These are phyloP conservation scores for Venturia canescens DNA, from an alignment of 1,140 invertebrate species.

Conservation along the genomic window DNA sequence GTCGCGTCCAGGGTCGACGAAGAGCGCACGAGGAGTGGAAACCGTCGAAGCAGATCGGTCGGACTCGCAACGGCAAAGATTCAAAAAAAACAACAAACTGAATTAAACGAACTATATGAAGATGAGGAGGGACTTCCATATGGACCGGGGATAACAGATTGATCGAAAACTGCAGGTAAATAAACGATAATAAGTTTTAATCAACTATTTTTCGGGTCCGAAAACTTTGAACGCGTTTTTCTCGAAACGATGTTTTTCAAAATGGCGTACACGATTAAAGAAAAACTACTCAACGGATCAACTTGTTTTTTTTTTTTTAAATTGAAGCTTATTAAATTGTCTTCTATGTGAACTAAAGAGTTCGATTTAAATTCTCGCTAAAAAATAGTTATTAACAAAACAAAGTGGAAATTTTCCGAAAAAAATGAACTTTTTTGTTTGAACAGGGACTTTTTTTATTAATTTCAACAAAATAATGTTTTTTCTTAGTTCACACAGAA, in stretches of 20 bases:
- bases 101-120: conserved; percentile 38
- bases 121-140: conserved; percentile 37
- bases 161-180: conserved; percentile 30
- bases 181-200: conserved; percentile 28
- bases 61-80: conserved; percentile 28
- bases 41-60: conserved; percentile 34
- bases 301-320: conserved; percentile 28
- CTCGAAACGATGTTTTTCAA: conserved; percentile 19
- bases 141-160: conserved; percentile 26
- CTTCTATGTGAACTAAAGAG: conserved; percentile 33
- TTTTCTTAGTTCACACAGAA: conserved; percentile 33
- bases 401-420: conserved; percentile 18
- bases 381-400: conserved; percentile 9
- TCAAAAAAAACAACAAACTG: conserved; percentile 36
- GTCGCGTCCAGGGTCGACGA: conserved; percentile 16
- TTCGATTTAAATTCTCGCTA: conserved; percentile 32
- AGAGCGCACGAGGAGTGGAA: conserved; percentile 16
- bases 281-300: conserved; percentile 35
- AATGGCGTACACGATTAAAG: conserved; percentile 26
- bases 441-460: conserved; percentile 33
- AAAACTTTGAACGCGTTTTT: conserved; percentile 22
- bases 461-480: conserved; percentile 33
- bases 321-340: conserved; percentile 27
- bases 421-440: conserved; percentile 36
- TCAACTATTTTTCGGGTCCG: conserved; percentile 25